A percentile compares a stretch with the other conserved stretches of the same genome.
Evolutionary conservation across 2,797 vertebrate genomes (phyloP).

Genomic region (Anisognathus igniventris): DNA sequence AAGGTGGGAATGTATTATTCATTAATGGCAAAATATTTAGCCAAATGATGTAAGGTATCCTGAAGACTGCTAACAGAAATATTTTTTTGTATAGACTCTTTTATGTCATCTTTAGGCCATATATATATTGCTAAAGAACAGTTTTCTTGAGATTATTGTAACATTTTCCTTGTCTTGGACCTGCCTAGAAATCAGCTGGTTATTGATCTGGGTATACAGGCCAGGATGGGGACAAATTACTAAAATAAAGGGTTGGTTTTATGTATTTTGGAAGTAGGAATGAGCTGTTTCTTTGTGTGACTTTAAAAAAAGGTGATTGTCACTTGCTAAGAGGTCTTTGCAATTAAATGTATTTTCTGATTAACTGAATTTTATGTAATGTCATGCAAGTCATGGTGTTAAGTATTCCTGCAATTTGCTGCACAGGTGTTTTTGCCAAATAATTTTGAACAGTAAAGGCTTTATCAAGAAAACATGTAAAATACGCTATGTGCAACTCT

Average conservation of each 20-base stretch:
- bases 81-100: background rate
- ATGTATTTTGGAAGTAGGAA: background rate
- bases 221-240: background rate
- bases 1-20: background rate
- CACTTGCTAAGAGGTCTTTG: background rate
- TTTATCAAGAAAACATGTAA: background rate
- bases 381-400: background rate
- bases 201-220: background rate
- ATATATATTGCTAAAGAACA: background rate
- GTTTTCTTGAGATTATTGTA: background rate
- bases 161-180: background rate
- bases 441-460: background rate
- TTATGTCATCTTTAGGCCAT: background rate
- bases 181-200: background rate
- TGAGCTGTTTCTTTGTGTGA: background rate
- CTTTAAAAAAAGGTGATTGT: background rate
- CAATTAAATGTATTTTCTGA: background rate
- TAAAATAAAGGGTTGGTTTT: background rate
- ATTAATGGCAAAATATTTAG: background rate
- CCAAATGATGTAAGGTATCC: background rate
- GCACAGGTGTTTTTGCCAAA: background rate
- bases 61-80: background rate
- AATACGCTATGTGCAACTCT: background rate
- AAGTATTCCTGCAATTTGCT: background rate
- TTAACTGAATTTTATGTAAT: background rate